These are phyloP conservation scores for Vandiemenella viatica DNA, from an alignment of 2,888 invertebrate species.

Conservation along the genomic window DNA sequence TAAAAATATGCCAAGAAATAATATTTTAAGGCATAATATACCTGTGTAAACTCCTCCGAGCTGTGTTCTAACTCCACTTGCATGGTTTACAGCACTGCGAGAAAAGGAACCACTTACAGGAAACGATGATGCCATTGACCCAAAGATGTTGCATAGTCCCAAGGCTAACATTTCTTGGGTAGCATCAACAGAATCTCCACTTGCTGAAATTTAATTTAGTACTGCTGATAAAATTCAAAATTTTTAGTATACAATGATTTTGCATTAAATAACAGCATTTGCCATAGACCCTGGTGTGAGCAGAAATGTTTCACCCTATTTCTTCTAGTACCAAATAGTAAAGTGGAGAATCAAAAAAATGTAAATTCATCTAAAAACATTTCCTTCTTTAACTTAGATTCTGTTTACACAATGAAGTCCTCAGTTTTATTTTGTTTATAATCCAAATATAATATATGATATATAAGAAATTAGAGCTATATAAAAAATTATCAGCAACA, in stretches of 20 bases:
- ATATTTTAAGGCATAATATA: slow-evolving; percentile 22
- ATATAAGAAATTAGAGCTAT: too few species aligned
- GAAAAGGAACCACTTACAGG: slow-evolving; percentile 84
- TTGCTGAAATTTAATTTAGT: slow-evolving; percentile 31
- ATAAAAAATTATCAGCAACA: too few species aligned
- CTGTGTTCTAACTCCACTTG: slow-evolving; percentile 84
- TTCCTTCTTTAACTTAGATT: too few species aligned
- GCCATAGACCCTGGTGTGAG: too few species aligned
- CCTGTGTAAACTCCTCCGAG: slow-evolving; percentile 74
- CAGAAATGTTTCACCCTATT: too few species aligned
- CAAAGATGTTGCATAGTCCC: slow-evolving; percentile 69
- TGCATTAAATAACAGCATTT: not conserved
- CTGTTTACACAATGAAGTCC: too few species aligned
- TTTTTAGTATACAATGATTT: not conserved
- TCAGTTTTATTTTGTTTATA: too few species aligned
- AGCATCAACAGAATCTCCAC: slow-evolving; percentile 68
- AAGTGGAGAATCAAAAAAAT: too few species aligned
- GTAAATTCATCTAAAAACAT: too few species aligned
- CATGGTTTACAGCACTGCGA: slow-evolving; percentile 83
- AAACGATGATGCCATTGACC: slow-evolving; percentile 79
- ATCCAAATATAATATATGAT: too few species aligned
- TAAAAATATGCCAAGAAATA: too few species aligned
- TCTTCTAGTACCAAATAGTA: too few species aligned
- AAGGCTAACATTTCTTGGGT: slow-evolving; percentile 81
- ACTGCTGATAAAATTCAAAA: not conserved